phyloP scores from a whole-genome alignment of 1,140 invertebrate genomes.

The Carcinoscorpius rotundicauda region DNA sequence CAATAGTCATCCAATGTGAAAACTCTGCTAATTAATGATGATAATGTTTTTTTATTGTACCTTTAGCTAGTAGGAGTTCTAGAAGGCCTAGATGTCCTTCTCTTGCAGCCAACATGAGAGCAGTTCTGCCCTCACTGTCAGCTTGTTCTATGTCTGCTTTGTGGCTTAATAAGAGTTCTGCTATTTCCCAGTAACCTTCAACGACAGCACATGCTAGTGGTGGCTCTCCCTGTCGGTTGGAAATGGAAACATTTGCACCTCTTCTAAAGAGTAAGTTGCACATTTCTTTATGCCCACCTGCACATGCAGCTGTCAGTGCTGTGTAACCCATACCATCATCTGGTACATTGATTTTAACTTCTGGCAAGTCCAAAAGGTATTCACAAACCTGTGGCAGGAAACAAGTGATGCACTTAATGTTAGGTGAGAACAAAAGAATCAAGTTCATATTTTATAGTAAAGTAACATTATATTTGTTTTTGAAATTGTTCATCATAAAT shows the following conservation, averaged over 20 bases:
- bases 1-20: too few species aligned
- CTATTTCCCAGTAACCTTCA: conserved; percentile 76
- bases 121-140: conserved; percentile 51
- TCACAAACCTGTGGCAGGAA: conserved; percentile 31
- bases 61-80: conserved; percentile 71
- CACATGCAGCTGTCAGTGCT: conserved; percentile 72
- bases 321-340: conserved; percentile 74
- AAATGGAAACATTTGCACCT: conserved; percentile 53
- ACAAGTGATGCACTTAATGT: too few species aligned
- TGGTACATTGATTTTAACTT: conserved; percentile 56
- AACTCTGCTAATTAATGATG: too few species aligned
- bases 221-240: conserved; percentile 59
- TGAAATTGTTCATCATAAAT: too few species aligned
- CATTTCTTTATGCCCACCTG: conserved; percentile 60
- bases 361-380: conserved; percentile 73
- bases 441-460: too few species aligned
- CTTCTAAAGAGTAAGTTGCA: conserved; percentile 65
- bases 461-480: too few species aligned
- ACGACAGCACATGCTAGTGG: conserved; percentile 72
- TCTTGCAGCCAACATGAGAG: conserved; percentile 76
- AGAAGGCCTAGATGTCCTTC: conserved; percentile 75
- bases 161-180: conserved; percentile 39
- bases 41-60: conserved; percentile 23
- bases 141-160: conserved; percentile 50
- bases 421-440: too few species aligned